A percentile compares a stretch with the other conserved stretches of the same genome.
Evolutionary conservation across 2,113 vertebrate genomes (phyloP).

Genomic region (Prunella fulvescens): DNA sequence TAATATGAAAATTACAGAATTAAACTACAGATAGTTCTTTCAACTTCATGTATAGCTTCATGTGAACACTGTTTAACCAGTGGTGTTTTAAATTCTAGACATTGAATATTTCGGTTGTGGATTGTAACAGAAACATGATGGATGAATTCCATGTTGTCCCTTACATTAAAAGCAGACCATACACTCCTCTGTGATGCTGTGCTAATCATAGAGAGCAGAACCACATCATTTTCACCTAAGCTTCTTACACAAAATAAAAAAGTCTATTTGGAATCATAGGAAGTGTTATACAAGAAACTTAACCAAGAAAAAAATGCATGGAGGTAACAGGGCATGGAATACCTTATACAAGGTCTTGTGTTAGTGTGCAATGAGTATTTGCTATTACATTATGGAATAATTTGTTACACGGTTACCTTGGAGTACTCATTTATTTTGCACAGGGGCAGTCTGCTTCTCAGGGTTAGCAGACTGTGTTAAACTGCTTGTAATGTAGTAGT

Average conservation of each 20-base stretch:
- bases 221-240: background rate
- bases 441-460: background rate
- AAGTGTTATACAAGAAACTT: background rate
- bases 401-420: background rate
- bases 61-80: background rate
- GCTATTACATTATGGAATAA: background rate
- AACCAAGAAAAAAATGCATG: background rate
- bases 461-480: background rate
- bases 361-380: background rate
- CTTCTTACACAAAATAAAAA: background rate
- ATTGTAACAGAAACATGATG: background rate
- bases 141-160: background rate
- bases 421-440: background rate
- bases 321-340: background rate
- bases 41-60: background rate
- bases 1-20: background rate
- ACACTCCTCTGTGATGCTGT: background rate
- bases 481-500: background rate
- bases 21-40: background rate
- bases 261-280: background rate
- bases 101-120: background rate
- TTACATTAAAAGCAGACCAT: background rate
- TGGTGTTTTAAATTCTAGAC: background rate
- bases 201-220: background rate
- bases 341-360: background rate